phyloP scores from a whole-genome alignment of 1,140 invertebrate genomes.

The Macrobrachium rosenbergii region DNA sequence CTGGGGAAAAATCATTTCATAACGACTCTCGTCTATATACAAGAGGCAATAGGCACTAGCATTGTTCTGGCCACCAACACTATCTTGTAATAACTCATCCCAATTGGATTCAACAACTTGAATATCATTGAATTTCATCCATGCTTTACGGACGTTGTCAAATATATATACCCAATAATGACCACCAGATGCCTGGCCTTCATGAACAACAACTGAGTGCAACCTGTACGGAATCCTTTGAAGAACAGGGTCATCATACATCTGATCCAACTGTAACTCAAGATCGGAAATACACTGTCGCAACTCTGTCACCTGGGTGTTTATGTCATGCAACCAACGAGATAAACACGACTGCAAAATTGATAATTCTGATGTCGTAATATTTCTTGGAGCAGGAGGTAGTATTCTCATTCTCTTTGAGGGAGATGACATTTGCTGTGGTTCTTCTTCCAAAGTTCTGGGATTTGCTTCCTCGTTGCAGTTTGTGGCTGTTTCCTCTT shows the following conservation, averaged over 20 bases:
- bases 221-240: constrained; percentile 71
- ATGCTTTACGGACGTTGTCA: constrained; percentile 66
- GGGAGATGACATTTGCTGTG: constrained; percentile 47
- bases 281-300: constrained; percentile 70
- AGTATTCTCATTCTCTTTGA: constrained; percentile 50
- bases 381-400: constrained; percentile 56
- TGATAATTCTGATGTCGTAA: constrained; percentile 53
- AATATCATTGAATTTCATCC: constrained; percentile 73
- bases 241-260: constrained; percentile 72
- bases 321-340: constrained; percentile 72
- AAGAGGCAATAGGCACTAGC: constrained; percentile 74
- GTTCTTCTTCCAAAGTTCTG: constrained; percentile 21
- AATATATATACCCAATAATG: constrained; percentile 75
- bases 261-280: constrained; percentile 69
- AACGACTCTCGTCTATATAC: constrained; percentile 70
- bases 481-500: constrained; percentile 27
- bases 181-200: constrained; percentile 74
- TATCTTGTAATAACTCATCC: constrained; percentile 72
- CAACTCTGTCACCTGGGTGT: constrained; percentile 70
- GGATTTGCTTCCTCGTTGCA: constrained; percentile 17
- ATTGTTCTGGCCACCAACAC: constrained; percentile 73
- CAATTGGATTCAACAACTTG: constrained; percentile 72
- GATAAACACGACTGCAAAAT: constrained; percentile 70
- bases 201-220: constrained; percentile 74
- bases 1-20: constrained; percentile 65